Evolutionary conservation across 37 sponge, comb jelly and placozoan species (phyloP), one percentile per base, ranked within the genome.

Genomic region (Crambe crambe): DNA sequence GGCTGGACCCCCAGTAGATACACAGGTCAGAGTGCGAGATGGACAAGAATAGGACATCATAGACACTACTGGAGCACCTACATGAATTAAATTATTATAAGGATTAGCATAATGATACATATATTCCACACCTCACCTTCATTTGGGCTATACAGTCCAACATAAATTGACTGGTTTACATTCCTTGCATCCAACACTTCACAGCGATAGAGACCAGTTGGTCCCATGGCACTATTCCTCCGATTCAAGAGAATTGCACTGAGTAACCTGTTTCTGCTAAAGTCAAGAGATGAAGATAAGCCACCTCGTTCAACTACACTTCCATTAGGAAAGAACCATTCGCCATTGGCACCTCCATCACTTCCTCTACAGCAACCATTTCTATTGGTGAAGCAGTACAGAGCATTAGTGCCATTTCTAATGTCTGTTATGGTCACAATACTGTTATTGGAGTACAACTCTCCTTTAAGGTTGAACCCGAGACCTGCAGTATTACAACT

Each of bases 1-100:
- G 37, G 63, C 76, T 41, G 76, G 76, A 32, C 76, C 76, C 9
- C 76, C 76, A 58, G 38, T 76, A 30, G 62, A 76, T 58, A 34
- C 59, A 35, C 76, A 76, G 63, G 60, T 76, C 60, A 76, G 76
- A 42, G 76, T 60, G 21, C 20, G 23, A n/a, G 31, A n/a, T n/a
- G 51, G 10, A 72, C 6, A 0, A 57, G 25, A 15, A 70, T 37
- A 40, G 25, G 26, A 35, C 42, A 70, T n/a, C 1, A 12, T 17
- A 59, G 62, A 35, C 15, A 60, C 32, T 32, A 40, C 6, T 26
- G 37, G 26, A 34, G 42, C 15, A 1, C 57, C 56, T 74, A 38
- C 12, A n/a, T 4, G 9, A 4, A 26, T 25, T 35, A 18, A 29
- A 10, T 6, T 8, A 68, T 63, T 3, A 37, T 37, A n/a, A n/a